Conservation (phyloP, 2,888 invertebrate genomes). For the Apamea crenata region DNA sequence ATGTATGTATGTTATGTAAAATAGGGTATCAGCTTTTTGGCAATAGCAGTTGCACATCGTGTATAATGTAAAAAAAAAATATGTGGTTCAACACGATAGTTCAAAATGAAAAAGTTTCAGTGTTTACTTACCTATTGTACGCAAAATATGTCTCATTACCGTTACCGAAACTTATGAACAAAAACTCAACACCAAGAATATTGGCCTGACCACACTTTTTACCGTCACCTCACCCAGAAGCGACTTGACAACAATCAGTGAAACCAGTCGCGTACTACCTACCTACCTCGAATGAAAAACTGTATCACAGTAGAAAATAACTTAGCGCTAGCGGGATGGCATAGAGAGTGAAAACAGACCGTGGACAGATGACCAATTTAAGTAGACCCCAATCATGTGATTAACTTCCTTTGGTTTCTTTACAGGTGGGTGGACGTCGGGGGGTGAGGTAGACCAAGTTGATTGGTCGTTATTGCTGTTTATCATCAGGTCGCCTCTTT, state of each 20-base stretch:
- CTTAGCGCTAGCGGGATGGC: conserved; percentile 84
- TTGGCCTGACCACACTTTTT: conserved; percentile 36
- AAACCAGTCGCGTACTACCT: conserved; percentile 78
- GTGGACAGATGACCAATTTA: conserved; percentile 74
- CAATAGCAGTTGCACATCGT: neutral
- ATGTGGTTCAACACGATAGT: neutral
- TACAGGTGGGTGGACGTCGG: conserved; percentile 24
- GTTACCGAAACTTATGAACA: conserved; percentile 16
- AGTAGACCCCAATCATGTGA: conserved; percentile 68
- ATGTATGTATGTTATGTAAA: no score
- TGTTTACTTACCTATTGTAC: no score
- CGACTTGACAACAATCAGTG: conserved; percentile 75
- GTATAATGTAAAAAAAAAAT: neutral
- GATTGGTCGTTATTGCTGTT: conserved; percentile 71
- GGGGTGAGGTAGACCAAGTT: conserved; percentile 61
- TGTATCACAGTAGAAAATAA: conserved; percentile 84
- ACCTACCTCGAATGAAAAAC: conserved; percentile 81
- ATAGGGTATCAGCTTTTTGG: no score
- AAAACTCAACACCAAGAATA: conserved; percentile 30
- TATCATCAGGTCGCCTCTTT: conserved; percentile 75
- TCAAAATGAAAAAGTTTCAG: neutral
- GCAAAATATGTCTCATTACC: conserved; percentile 26
- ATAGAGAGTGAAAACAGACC: conserved; percentile 87
- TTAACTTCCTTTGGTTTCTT: conserved; percentile 33
- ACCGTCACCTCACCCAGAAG: conserved; percentile 35